phyloP scores from a whole-genome alignment of 2,888 invertebrate species.

The Bimastos eiseni region DNA sequence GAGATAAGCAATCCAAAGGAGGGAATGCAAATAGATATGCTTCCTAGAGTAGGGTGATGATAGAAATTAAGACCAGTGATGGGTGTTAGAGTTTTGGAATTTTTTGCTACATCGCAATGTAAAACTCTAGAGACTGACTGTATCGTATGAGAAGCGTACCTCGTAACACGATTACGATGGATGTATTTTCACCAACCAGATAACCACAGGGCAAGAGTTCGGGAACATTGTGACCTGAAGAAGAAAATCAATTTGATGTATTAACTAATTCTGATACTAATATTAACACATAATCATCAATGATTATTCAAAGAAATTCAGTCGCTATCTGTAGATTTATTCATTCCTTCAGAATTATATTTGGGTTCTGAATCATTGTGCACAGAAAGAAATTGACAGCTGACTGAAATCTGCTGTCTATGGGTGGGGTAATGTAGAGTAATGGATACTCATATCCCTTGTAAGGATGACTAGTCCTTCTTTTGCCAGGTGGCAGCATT shows the following conservation, averaged over 20 bases:
- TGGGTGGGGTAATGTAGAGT: no score
- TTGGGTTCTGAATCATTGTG: not conserved
- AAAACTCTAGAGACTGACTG: not conserved
- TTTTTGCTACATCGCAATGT: not conserved
- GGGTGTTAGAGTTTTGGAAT: no score
- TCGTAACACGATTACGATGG: conserved; percentile 54
- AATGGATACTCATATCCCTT: no score
- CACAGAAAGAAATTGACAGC: not conserved
- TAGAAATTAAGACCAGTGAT: not conserved
- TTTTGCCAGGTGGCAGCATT: no score
- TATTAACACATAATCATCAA: no score
- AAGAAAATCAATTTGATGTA: not conserved
- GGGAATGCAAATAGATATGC: no score
- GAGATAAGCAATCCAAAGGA: no score
- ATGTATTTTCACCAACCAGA: conserved; percentile 72
- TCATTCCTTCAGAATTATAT: no score
- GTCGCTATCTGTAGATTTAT: no score
- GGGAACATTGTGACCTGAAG: conserved; percentile 64
- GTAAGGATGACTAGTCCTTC: no score
- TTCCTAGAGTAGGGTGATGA: no score
- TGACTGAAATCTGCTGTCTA: not conserved
- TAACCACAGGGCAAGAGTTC: conserved; percentile 92
- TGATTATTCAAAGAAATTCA: no score
- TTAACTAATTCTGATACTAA: not conserved
- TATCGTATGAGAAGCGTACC: not conserved